Conservation (phyloP, 2,797 vertebrate genomes). For the Coregonus ussuriensis region DNA sequence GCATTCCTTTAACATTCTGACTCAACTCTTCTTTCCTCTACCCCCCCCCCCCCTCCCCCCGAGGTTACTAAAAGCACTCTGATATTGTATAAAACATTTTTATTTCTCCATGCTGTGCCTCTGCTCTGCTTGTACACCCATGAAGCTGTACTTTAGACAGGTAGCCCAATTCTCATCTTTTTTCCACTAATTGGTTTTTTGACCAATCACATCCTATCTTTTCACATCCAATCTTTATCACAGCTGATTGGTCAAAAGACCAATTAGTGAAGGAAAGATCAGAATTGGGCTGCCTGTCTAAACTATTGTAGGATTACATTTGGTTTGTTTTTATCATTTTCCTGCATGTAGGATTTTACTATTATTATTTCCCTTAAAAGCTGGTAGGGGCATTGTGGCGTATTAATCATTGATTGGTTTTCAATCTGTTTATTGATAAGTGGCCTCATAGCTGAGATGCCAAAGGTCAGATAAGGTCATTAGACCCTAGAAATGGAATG, state of each 20-base stretch:
- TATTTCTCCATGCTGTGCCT: slow-evolving; percentile 60
- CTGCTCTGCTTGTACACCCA: slow-evolving; percentile 53
- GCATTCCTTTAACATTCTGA: background rate
- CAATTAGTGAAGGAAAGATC: too few relatives aligned
- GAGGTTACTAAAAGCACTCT: background rate
- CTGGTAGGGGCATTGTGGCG: background rate
- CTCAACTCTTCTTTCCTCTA: background rate
- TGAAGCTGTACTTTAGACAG: slow-evolving; percentile 11
- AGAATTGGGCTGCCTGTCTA: too few relatives aligned
- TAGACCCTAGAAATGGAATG: background rate
- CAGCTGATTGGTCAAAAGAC: too few relatives aligned
- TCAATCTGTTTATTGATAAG: slow-evolving; percentile 47
- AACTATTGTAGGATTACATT: slow-evolving; percentile 22
- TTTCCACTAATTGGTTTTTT: slow-evolving; percentile 5
- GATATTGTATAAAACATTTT: slow-evolving; percentile 29
- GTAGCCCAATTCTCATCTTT: background rate
- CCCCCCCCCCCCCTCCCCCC: background rate
- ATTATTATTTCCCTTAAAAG: slow-evolving; percentile 11
- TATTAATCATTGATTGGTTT: slow-evolving; percentile 29
- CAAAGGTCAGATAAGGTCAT: slow-evolving; percentile 63
- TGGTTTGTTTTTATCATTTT: slow-evolving; percentile 30
- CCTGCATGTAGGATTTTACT: slow-evolving; percentile 43
- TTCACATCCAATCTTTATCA: too few relatives aligned
- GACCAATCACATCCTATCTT: too few relatives aligned
- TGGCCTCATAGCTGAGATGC: slow-evolving; percentile 68